Conservation (phyloP, 2,113 vertebrate genomes). For the Epinephelus fuscoguttatus region DNA sequence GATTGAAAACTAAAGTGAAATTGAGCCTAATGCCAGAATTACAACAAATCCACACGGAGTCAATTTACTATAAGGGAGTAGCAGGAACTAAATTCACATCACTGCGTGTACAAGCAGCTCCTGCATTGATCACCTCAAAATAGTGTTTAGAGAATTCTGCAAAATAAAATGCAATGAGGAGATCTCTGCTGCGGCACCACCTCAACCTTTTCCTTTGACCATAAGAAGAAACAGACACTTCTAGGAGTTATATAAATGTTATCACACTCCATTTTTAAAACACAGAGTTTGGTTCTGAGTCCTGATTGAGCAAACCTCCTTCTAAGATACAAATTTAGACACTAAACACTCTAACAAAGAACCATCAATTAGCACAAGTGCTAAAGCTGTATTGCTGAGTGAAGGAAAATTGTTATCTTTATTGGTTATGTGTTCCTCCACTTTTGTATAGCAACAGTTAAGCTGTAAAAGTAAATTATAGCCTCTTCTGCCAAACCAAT, state of each 20-base stretch:
- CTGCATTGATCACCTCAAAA: neutral
- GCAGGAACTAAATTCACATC: neutral
- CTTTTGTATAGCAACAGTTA: neutral
- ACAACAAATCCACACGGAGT: constrained; percentile 11
- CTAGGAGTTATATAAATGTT: neutral
- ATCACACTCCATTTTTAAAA: neutral
- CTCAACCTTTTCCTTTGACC: neutral
- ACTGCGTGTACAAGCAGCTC: constrained; percentile 1
- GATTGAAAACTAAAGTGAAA: constrained; percentile 35
- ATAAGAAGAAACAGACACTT: neutral
- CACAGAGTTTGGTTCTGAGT: neutral
- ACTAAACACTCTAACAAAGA: neutral
- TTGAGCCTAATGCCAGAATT: neutral
- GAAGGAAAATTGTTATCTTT: neutral
- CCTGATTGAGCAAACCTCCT: neutral
- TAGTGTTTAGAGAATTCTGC: neutral
- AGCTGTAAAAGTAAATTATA: constrained; percentile 12
- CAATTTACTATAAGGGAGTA: constrained; percentile 2
- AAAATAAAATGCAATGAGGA: constrained; percentile 7
- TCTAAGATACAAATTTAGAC: neutral
- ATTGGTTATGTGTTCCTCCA: neutral
- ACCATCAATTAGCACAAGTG: neutral
- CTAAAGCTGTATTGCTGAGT: neutral
- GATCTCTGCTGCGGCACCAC: neutral
- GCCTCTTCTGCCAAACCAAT: neutral